Evolutionary conservation across 30 jellyfish, hydroid and myxozoan species (phyloP), one percentile per base, ranked within the genome.

Genomic region (Chrysaora quinquecirrha): DNA sequence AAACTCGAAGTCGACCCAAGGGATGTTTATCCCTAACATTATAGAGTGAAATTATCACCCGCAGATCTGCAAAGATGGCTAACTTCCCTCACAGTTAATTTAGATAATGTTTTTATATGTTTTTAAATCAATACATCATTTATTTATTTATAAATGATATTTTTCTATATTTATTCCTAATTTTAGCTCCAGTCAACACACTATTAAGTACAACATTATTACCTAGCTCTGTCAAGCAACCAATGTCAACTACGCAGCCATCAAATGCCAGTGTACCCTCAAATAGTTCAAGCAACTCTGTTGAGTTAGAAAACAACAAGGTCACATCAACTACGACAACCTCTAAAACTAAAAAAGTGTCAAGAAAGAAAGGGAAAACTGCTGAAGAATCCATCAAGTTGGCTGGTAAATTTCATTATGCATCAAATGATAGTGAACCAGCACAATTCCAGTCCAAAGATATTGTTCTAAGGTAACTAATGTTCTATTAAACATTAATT

Each of bases 391-490:
- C 82, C 3, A 64, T 78, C 43, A 33, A 63, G 64, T 22, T 78
- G 22, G 89, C 89, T 78, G 89, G 89, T 3, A 78, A 48, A 20
- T 78, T 78, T 78, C 89, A 78, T 11, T 78, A 78, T 47, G 89
- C 89, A 24, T 60, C 89, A 21, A 63, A 78, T 16, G 43, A 64
- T 47, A 63, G 80, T 62, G 74, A 78, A 47, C 89, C 89, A 24
- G 74, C 76, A 35, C 47, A 46, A 14, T 78, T 30, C 69, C 81
- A 64, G 27, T 63, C 79, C 2, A 33, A 64, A 22, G 89, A 78
- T 27, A 16, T 78, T 20, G 25, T 49, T 33, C 23, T 64, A 1
- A 71, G 80, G 91, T 81, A 67, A 43, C n/a, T n/a, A n/a, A n/a
- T n/a, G n/a, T n/a, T n/a, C n/a, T n/a, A n/a, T n/a, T n/a, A n/a